Evolutionary conservation across 2,113 vertebrate genomes (phyloP), one percentile per base, ranked within the genome.

Genomic region (Callospermophilus lateralis): DNA sequence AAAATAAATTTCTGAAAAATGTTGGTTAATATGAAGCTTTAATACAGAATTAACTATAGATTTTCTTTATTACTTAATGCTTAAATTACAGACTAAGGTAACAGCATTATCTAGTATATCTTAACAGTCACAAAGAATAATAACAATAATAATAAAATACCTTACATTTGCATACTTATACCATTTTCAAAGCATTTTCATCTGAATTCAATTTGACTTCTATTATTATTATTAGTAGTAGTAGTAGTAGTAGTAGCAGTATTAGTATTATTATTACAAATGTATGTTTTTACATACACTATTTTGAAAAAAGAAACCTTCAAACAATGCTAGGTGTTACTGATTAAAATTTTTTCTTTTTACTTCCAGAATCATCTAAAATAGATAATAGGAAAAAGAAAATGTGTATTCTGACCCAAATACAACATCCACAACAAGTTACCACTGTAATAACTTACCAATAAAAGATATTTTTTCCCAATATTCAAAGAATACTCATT

Each of bases 381-480:
- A 77, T 45, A 73, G 39, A 68, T 79, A 76, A 94, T 26, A 90
- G 26, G 76, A 70, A 58, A 92, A 90, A 26, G 39, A 85, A 95
- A 94, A 74, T 73, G 16, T 79, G 3, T 89, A 84, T 85, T 86
- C 89, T 10, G 13, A 37, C 34, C 32, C n/a, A 96, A 89, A 84
- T 89, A 84, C 1, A 93, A 78, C 77, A 93, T 92, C 4, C 6
- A 76, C 45, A 96, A 91, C 8, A 84, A 91, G 16, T 85, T 95
- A 95, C 93, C 11, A 63, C 37, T 95, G 17, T 91, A 78, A 55
- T 94, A 86, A 96, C 30, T 96, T 39, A 91, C 89, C 37, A 93
- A 95, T 95, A 96, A 97, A 86, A 95, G 17, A 68, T 8, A 83
- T 83, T 93, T 96, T 89, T 92, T 93, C 83, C 76, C 48, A 95